Conservation (phyloP, 2,797 vertebrate genomes). For the Micropoecilia bifurca region DNA sequence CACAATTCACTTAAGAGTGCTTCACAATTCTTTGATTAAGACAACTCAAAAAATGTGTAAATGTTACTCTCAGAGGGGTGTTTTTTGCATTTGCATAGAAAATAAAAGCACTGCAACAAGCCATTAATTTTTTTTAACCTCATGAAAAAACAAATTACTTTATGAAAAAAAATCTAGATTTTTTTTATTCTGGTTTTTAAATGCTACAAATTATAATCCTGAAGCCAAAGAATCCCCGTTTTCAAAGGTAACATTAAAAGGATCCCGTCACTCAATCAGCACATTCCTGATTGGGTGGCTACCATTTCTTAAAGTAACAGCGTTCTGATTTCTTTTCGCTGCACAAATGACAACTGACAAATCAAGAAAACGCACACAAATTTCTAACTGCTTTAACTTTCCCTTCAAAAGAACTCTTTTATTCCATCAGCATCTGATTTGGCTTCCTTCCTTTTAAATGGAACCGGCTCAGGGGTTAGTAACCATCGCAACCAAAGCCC, state of each 20-base stretch:
- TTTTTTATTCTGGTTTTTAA: background rate
- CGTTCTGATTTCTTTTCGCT: background rate
- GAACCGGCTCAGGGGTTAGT: slow-evolving; percentile 80
- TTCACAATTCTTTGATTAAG: background rate
- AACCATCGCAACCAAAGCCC: slow-evolving; percentile 81
- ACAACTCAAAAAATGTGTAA: background rate
- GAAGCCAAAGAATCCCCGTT: background rate
- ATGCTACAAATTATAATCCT: background rate
- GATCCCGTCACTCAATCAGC: background rate
- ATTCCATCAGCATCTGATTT: slow-evolving; percentile 77
- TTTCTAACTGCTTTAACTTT: slow-evolving; percentile 55
- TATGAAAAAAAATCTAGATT: background rate
- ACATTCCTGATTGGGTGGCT: background rate
- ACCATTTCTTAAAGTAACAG: slow-evolving; percentile 8
- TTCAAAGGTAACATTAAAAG: background rate
- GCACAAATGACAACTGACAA: background rate
- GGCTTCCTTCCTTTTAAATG: slow-evolving; percentile 76
- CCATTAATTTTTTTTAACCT: background rate
- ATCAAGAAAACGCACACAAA: slow-evolving; percentile 2
- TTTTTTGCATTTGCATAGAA: background rate
- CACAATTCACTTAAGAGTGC: background rate
- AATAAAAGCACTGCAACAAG: background rate
- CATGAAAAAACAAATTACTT: background rate
- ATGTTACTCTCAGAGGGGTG: background rate
- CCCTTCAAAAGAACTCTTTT: slow-evolving; percentile 51